Evolutionary conservation across 2,888 invertebrate species (phyloP).

Genomic region (Micoletzkya japonica): DNA sequence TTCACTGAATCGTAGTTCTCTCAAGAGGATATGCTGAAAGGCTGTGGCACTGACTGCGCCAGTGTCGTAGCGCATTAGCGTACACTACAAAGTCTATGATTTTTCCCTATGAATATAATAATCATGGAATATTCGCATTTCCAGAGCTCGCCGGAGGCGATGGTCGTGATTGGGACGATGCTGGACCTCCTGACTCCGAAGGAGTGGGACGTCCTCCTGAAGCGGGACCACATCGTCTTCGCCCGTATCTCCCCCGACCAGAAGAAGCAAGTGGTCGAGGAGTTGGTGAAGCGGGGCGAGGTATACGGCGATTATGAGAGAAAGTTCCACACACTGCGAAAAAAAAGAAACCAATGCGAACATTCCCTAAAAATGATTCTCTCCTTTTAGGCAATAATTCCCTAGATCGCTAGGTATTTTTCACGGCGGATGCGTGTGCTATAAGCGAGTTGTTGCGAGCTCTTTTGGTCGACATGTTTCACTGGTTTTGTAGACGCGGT

Average conservation of each 20-base stretch:
- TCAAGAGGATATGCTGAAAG: no score
- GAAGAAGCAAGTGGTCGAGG: slow-evolving; percentile 19
- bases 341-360: no score
- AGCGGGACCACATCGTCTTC: slow-evolving; percentile 18
- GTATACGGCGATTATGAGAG: background rate
- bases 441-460: background rate
- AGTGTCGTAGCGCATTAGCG: background rate
- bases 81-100: no score
- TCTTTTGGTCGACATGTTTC: background rate
- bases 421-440: background rate
- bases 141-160: background rate
- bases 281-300: slow-evolving; percentile 15
- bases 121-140: background rate
- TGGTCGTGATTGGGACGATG: slow-evolving; percentile 17
- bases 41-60: no score
- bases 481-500: no score
- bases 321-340: background rate
- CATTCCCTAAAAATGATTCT: background rate
- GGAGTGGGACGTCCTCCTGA: slow-evolving; percentile 32
- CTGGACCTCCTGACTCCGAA: slow-evolving; percentile 14
- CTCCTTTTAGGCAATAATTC: no score
- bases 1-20: no score
- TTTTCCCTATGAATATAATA: no score
- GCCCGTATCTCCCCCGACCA: slow-evolving; percentile 26
- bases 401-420: no score